Evolutionary conservation across 2,888 invertebrate genomes (phyloP).

Genomic region (Sialis lutaria): DNA sequence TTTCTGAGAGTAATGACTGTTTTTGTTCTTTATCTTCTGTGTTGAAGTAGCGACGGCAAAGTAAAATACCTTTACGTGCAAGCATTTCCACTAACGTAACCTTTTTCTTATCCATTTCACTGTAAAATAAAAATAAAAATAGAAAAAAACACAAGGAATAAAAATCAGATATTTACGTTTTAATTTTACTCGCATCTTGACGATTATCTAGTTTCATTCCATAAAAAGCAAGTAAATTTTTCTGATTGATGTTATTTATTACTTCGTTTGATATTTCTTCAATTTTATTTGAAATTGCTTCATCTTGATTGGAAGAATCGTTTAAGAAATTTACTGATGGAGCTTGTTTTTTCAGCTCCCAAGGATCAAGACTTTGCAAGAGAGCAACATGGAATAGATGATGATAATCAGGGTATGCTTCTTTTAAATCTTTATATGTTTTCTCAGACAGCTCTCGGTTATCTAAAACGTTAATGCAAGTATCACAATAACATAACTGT

Average conservation of each 20-base stretch:
- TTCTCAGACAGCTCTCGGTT: slow-evolving; percentile 47
- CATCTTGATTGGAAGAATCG: slow-evolving; percentile 11
- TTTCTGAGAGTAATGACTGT: slow-evolving; percentile 31
- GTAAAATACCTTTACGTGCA: slow-evolving; percentile 53
- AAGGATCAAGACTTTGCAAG: slow-evolving; percentile 56
- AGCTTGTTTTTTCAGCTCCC: slow-evolving; percentile 27
- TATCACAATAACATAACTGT: background rate
- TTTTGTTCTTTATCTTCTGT: slow-evolving; percentile 17
- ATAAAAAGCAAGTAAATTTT: slow-evolving; percentile 60
- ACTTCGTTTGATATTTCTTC: slow-evolving; percentile 46
- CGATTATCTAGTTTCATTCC: slow-evolving; percentile 77
- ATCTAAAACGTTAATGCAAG: slow-evolving; percentile 18
- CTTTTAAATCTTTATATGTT: slow-evolving; percentile 56
- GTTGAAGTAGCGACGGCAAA: slow-evolving; percentile 40
- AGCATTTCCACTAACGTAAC: slow-evolving; percentile 63
- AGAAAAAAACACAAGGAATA: background rate
- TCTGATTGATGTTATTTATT: slow-evolving; percentile 54
- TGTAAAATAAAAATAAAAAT: slow-evolving; percentile 18
- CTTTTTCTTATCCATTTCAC: slow-evolving; percentile 75
- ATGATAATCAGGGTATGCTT: slow-evolving; percentile 54
- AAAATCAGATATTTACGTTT: slow-evolving; percentile 37
- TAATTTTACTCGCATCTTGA: slow-evolving; percentile 66
- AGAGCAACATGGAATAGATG: slow-evolving; percentile 62
- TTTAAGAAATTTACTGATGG: slow-evolving; percentile 17
- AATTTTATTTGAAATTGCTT: slow-evolving; percentile 30